phyloP scores from a whole-genome alignment of 1,140 invertebrate genomes.

The Drosophila suzukii region DNA sequence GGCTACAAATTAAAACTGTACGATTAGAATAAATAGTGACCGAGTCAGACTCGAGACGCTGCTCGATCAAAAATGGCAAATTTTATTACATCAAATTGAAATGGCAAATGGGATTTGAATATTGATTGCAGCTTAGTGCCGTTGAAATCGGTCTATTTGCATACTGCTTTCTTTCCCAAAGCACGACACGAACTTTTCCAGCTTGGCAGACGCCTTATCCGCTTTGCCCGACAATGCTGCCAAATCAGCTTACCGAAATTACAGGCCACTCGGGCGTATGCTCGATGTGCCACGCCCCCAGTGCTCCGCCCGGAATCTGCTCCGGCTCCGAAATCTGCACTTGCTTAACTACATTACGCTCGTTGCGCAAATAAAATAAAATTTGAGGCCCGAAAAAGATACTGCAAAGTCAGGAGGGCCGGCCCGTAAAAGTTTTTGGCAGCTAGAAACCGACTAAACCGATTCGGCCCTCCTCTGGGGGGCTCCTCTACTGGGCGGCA shows the following conservation, averaged over 20 bases:
- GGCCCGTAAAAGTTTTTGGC: conserved; percentile 56
- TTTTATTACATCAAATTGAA: conserved; percentile 77
- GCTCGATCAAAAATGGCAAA: conserved; percentile 68
- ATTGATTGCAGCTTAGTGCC: conserved; percentile 77
- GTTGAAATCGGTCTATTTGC: conserved; percentile 71
- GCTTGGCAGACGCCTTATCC: conserved; percentile 67
- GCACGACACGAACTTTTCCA: conserved; percentile 52
- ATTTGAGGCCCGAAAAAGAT: conserved; percentile 36
- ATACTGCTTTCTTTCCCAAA: conserved; percentile 75
- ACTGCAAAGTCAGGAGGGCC: conserved; percentile 47
- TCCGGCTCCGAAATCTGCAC: conserved; percentile 59
- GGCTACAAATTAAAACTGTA: conserved; percentile 49
- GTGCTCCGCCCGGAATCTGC: conserved; percentile 18
- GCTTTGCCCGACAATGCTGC: conserved; percentile 65
- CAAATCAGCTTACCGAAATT: conserved; percentile 80
- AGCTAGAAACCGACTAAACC: conserved; percentile 36
- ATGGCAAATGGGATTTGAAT: conserved; percentile 80
- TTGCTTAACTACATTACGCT: conserved; percentile 78
- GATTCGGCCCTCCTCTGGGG: conserved; percentile 23
- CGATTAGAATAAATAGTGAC: conserved; percentile 73
- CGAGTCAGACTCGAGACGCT: conserved; percentile 28
- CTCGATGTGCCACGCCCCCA: conserved; percentile 11
- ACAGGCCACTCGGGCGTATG: conserved; percentile 61
- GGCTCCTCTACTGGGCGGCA: conserved; percentile 46
- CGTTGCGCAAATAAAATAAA: conserved; percentile 72